Evolutionary conservation across 2,797 vertebrate genomes (phyloP), one percentile per base, ranked within the genome.

Genomic region (Calcarius lapponicus): DNA sequence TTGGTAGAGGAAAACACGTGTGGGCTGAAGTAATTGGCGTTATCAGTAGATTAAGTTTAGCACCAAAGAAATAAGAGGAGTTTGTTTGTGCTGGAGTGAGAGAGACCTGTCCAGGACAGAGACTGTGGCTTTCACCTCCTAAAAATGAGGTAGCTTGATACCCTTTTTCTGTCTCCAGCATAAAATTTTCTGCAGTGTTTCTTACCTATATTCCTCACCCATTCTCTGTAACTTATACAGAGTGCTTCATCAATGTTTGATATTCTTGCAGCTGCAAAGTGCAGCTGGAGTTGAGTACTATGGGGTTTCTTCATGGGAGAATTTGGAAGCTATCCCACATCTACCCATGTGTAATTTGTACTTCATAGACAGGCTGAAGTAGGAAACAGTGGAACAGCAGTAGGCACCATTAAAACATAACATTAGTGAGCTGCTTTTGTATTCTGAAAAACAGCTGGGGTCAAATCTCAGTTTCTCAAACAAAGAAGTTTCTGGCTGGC

Each of bases 371-470:
- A 66, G 80, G 29, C 38, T 73, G 69, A 76, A 91, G 51, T 28
- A 73, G 38, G 56, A 92, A 67, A 60, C 69, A 86, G 72, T 71
- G 64, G 64, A 72, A 53, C 72, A 93, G 71, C 79, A 66, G 48
- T 50, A 31, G 7, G 65, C 48, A 43, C 65, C 47, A 66, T 88
- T 92, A 84, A 84, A 74, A 54, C 19, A 12, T 58, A 32, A 22
- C 32, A 56, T 62, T 43, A 54, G n/a, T 67, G 57, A 86, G 36
- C 81, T 78, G 70, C 36, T 94, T 93, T 76, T 71, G 73, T 36
- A 11, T 86, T 88, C 80, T 87, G 81, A 60, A 71, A 89, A 91
- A 66, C 81, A 86, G 65, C 57, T 91, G 81, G 65, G 60, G 70
- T 76, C 74, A 91, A 81, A 84, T 53, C 57, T 61, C 43, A 51